Evolutionary conservation across 2,113 vertebrate genomes (phyloP).

Genomic region (Pteropus alecto): DNA sequence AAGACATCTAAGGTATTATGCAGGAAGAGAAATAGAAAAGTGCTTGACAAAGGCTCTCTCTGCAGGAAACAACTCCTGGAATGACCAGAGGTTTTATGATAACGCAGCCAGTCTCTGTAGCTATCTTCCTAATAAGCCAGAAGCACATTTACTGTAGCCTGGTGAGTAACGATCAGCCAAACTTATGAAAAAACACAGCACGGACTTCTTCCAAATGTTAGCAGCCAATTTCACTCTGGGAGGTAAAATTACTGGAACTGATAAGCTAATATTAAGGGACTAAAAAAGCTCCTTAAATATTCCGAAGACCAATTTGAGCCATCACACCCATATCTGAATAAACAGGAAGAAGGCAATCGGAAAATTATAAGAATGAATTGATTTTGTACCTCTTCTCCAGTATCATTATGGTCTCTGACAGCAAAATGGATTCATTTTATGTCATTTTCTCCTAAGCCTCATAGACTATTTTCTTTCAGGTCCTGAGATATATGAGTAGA

Average conservation of each 20-base stretch:
- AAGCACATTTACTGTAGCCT: slow-evolving; percentile 73
- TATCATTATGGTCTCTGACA: slow-evolving; percentile 76
- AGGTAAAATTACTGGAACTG: slow-evolving; percentile 80
- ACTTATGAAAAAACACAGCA: slow-evolving; percentile 70
- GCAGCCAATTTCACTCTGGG: slow-evolving; percentile 76
- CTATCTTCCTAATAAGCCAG: slow-evolving; percentile 72
- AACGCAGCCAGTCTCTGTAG: slow-evolving; percentile 47
- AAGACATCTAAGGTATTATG: slow-evolving; percentile 57
- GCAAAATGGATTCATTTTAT: slow-evolving; percentile 76
- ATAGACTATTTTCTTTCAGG: slow-evolving; percentile 63
- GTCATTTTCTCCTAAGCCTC: slow-evolving; percentile 68
- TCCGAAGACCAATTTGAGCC: slow-evolving; percentile 78
- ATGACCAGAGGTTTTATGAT: slow-evolving; percentile 60
- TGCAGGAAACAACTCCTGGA: slow-evolving; percentile 59
- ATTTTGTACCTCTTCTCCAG: slow-evolving; percentile 69
- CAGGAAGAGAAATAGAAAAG: slow-evolving; percentile 59
- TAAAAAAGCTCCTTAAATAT: slow-evolving; percentile 76
- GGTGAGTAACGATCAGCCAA: slow-evolving; percentile 75
- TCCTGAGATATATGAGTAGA: slow-evolving; percentile 46
- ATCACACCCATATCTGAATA: slow-evolving; percentile 75
- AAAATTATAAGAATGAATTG: slow-evolving; percentile 79
- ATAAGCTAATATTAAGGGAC: slow-evolving; percentile 78
- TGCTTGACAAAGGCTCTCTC: slow-evolving; percentile 59
- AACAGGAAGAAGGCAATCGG: slow-evolving; percentile 77
- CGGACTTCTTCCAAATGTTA: slow-evolving; percentile 77